Base-by-base conservation (phyloP, 2,113 vertebrate genomes). In the Xiphophorus hellerii region DNA sequence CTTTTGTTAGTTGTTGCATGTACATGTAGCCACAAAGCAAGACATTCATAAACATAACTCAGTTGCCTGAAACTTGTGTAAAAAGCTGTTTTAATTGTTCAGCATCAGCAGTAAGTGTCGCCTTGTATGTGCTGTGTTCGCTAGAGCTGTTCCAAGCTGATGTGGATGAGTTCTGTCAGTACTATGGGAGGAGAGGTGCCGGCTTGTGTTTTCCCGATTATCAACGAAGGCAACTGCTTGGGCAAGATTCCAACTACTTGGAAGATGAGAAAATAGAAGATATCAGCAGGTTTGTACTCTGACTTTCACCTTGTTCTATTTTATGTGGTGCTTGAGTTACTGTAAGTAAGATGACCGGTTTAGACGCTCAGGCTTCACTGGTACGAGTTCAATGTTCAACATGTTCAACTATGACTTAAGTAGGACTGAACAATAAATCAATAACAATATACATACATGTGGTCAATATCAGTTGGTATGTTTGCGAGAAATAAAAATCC, bases 151-250 rank as follows among this genome's bases (percentile, higher is more conserved):
- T 98, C 92, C 98, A 98, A 94, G 98, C 97, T 33, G 96, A 97
- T 85, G 97, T 96, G 82, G 97, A 99, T 81, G 97, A 98, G 85
- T 99, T 99, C 95, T 99, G 98, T 93, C 98, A 96, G 88, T 97
- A 97, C 90, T 96, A 98, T 83, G 93, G 96, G 83, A 96, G 95
- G 91, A 96, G 95, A 94, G 97, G 97, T 67, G 94, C 93, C 79
- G 94, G 96, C 39, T 88, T 96, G 67, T 99, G 98, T 94, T 99
- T 99, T 93, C 98, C 98, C 86, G 98, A 99, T 94, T 99, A 98
- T 91, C 97, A 96, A 84, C 96, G 96, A 92, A 98, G 97, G 93
- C 96, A 96, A 94, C 92, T 95, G 74, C 95, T 96, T 90, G 95
- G 95, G 71, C 97, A 96, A 89, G 96, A 96, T 76, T 98, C 98